Percentiles rank a stretch among this genome's conserved stretches.
Conservation (phyloP, 2,888 invertebrate genomes). For the Drosophila phalerata region DNA sequence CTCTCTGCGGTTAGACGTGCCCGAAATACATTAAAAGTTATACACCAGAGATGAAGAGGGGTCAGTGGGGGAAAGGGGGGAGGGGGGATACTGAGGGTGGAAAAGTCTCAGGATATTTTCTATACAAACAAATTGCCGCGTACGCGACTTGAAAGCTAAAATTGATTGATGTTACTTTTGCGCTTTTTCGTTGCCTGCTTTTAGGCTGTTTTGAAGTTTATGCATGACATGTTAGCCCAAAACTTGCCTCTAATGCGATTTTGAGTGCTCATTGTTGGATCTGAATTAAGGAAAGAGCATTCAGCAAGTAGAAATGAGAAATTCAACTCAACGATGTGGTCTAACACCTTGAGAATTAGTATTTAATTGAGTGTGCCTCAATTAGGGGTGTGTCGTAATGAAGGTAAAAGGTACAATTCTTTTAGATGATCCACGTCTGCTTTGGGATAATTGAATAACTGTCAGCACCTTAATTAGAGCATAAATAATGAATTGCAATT, state of each 20-base stretch:
- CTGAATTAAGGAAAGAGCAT: conserved; percentile 40
- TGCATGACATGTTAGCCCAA: conserved; percentile 49
- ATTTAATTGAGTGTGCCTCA: conserved; percentile 69
- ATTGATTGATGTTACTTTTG: conserved; percentile 75
- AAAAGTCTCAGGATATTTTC: conserved; percentile 65
- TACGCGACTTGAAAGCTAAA: conserved; percentile 80
- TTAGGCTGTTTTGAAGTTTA: conserved; percentile 54
- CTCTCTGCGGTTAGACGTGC: conserved; percentile 70
- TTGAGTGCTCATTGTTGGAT: conserved; percentile 77
- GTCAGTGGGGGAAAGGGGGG: background rate
- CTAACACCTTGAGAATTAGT: conserved; percentile 60
- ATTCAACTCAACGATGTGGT: conserved; percentile 32
- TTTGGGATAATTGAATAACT: conserved; percentile 75
- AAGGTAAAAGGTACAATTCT: background rate
- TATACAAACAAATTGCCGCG: conserved; percentile 80
- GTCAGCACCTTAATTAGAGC: conserved; percentile 79
- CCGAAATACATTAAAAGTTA: conserved; percentile 78
- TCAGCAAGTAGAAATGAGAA: conserved; percentile 1
- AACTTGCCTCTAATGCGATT: conserved; percentile 75
- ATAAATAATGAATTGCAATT: conserved; percentile 64
- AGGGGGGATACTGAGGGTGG: background rate
- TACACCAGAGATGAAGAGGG: conserved; percentile 35
- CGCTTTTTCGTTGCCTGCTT: conserved; percentile 50
- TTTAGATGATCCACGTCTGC: conserved; percentile 4
- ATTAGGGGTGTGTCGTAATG: background rate